A percentile compares a stretch with the other conserved stretches of the same genome.
Conservation (phyloP, 2,113 vertebrate genomes). For the Limanda limanda region DNA sequence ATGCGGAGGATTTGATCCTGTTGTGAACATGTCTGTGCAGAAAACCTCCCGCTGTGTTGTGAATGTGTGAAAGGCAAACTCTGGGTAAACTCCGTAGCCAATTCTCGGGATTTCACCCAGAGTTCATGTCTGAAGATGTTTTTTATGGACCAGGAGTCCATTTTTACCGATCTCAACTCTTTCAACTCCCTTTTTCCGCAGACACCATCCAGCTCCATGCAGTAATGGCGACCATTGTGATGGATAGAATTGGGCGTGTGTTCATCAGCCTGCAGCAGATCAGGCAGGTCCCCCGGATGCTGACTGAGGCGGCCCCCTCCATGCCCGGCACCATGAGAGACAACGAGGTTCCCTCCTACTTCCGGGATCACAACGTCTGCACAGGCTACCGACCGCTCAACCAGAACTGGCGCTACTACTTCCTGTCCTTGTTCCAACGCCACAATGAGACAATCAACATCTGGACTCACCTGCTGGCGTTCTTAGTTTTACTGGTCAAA, state of each 20-base stretch:
- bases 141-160: background rate
- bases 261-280: conserved; percentile 82
- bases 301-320: conserved; percentile 68
- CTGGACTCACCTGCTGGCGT: conserved; percentile 90
- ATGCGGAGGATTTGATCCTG: too few relatives aligned
- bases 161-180: background rate
- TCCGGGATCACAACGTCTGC: conserved; percentile 88
- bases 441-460: conserved; percentile 94
- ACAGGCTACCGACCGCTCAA: conserved; percentile 87
- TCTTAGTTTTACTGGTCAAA: conserved; percentile 82
- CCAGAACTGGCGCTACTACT: conserved; percentile 89
- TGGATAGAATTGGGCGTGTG: conserved; percentile 84
- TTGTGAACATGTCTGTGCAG: too few relatives aligned
- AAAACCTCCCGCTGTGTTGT: too few relatives aligned
- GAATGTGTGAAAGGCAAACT: too few relatives aligned
- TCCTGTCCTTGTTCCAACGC: conserved; percentile 88
- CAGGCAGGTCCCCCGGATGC: conserved; percentile 74
- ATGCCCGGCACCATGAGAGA: conserved; percentile 83
- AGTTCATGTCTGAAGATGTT: background rate
- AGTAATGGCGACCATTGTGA: conserved; percentile 82
- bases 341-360: conserved; percentile 85
- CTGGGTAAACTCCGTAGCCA: too few relatives aligned
- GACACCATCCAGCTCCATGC: conserved; percentile 5
- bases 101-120: too few relatives aligned
- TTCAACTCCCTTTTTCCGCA: conserved; percentile 16